Base-by-base conservation (phyloP, 2,888 invertebrate genomes). In the Operophtera brumata region DNA sequence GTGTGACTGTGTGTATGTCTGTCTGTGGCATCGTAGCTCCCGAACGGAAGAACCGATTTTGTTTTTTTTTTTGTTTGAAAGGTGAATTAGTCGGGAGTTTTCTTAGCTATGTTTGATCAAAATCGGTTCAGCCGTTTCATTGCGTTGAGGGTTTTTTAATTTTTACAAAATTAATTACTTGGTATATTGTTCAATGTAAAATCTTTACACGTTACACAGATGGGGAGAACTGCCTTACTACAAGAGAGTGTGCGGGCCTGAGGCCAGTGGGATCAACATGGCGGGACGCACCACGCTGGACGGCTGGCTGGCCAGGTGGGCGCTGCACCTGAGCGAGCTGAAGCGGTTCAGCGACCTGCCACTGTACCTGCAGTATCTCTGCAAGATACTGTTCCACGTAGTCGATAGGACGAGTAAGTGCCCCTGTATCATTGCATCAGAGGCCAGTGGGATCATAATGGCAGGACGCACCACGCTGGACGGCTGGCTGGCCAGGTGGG, bases 301-400 rank as follows among this genome's bases (percentile, higher is more conserved):
- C 43, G 93, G 94, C 52, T 95, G 94, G 94, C 75, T 94, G 47
- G 91, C 92, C 34, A 91, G 93, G 62, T 95, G 94, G 94, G 92
- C 93, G 0, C 82, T 92, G 26, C 83, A 93, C 41, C 84, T 89
- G 6, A 80, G 80, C 57, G 67, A 80, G 20, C 76, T 83, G 75
- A 84, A 82, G 57, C 73, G 91, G 57, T 91, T 94, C 71, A 80
- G 90, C 0, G 93, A 94, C 65, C 91, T 95, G 57, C 94, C 94
- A 0, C 85, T 94, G n/a, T 95, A 94, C 91, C 80, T 95, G 39
- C 94, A 94, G 73, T 94, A 94, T 75, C 91, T 94, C 62, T 93
- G 94, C 70, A 94, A 94, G 84, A 93, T 94, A 66, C 75, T 94
- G 34, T 94, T 94, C 75, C 93, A 93, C 73, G 93, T 94, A 14